phyloP scores from a whole-genome alignment of 2,888 invertebrate species.

The Scaptodrosophila latifasciaeformis region DNA sequence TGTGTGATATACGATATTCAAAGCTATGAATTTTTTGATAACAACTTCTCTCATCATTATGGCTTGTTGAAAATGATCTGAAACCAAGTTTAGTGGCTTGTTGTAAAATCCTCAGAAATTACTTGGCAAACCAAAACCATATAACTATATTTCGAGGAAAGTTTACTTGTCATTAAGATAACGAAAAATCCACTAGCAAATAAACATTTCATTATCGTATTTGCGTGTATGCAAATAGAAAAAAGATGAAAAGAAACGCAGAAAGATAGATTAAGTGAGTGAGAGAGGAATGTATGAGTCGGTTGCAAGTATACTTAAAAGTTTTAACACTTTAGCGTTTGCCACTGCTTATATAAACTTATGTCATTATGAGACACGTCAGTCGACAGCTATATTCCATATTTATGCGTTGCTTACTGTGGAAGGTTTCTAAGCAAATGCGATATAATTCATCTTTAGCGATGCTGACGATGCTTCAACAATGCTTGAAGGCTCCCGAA shows the following conservation, averaged over 20 bases:
- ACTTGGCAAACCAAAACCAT: slow-evolving; percentile 59
- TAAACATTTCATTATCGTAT: slow-evolving; percentile 9
- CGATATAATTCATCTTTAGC: slow-evolving; percentile 13
- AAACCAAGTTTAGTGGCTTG: slow-evolving; percentile 46
- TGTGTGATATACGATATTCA: no score
- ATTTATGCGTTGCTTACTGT: slow-evolving; percentile 4
- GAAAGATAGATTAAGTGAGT: background rate
- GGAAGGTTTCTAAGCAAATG: slow-evolving; percentile 4
- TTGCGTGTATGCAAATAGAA: slow-evolving; percentile 17
- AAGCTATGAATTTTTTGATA: no score
- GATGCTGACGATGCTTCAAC: background rate
- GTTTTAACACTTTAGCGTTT: background rate
- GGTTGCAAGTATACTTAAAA: no score
- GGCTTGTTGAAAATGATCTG: no score
- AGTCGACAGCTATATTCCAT: slow-evolving; percentile 1
- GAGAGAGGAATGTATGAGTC: background rate
- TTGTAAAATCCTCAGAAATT: no score
- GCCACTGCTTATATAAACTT: slow-evolving; percentile 9
- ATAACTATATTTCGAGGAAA: slow-evolving; percentile 44
- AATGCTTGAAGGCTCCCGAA: background rate
- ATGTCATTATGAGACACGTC: slow-evolving; percentile 33
- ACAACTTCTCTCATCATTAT: no score
- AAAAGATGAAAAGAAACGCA: no score
- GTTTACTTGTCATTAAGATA: slow-evolving; percentile 3
- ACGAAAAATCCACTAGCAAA: background rate